Evolutionary conservation across 2,888 invertebrate genomes (phyloP).

Genomic region (Laothoe populi): DNA sequence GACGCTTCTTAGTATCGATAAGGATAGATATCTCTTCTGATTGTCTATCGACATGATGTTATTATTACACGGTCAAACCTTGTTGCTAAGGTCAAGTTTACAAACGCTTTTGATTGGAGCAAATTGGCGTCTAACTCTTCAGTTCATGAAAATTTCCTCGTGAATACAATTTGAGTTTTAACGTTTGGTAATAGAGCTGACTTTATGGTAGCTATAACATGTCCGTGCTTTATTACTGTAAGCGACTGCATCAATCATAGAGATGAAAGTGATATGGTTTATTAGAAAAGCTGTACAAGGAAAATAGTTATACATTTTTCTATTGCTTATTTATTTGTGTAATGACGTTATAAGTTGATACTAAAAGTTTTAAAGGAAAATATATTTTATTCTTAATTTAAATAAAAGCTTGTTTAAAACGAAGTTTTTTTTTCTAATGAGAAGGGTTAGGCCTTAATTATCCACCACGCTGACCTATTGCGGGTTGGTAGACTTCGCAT

Average conservation of each 20-base stretch:
- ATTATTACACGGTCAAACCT: conserved; percentile 28
- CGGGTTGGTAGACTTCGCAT: too few relatives aligned
- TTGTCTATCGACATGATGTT: conserved; percentile 1
- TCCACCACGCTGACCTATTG: too few relatives aligned
- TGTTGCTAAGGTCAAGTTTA: conserved; percentile 60
- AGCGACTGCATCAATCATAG: conserved; percentile 20
- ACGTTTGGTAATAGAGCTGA: background rate
- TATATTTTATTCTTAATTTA: too few relatives aligned
- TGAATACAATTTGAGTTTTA: background rate
- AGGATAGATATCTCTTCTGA: background rate
- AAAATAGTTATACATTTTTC: background rate
- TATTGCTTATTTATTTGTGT: too few relatives aligned
- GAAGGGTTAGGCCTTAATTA: too few relatives aligned
- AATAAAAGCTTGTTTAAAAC: too few relatives aligned
- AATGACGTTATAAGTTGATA: too few relatives aligned
- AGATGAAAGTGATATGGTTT: conserved; percentile 9
- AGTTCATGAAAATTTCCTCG: conserved; percentile 9
- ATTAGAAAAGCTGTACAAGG: background rate
- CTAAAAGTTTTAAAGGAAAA: too few relatives aligned
- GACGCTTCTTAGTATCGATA: background rate
- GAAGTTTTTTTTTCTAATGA: too few relatives aligned
- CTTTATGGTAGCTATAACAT: background rate
- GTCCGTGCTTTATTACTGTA: conserved; percentile 38
- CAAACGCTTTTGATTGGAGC: conserved; percentile 62
- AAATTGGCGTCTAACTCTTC: conserved; percentile 53